A percentile compares a stretch with the other conserved stretches of the same genome.
These are phyloP conservation scores for Saccostrea glomerata DNA, from an alignment of 1,140 invertebrate genomes.

Conservation along the genomic window DNA sequence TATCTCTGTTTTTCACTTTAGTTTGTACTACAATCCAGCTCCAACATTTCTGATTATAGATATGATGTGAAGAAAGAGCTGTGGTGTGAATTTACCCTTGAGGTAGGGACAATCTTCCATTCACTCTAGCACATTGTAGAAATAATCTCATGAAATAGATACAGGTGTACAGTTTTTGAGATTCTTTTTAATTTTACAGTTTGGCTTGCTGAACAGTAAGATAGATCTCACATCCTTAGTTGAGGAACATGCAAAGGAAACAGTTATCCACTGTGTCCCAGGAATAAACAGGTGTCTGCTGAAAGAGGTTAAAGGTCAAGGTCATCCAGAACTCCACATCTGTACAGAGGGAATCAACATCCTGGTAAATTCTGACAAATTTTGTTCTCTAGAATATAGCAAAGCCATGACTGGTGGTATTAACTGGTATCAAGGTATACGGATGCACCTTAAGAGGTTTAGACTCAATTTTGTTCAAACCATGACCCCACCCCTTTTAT, in stretches of 20 bases:
- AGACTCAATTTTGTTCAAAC: too few relatives aligned
- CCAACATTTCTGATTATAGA: constrained; percentile 84
- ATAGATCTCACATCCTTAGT: constrained; percentile 90
- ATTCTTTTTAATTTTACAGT: constrained; percentile 73
- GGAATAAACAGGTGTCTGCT: constrained; percentile 91
- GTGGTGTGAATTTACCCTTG: constrained; percentile 88
- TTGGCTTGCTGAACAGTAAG: constrained; percentile 80
- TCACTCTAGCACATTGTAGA: too few relatives aligned
- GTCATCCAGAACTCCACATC: constrained; percentile 81
- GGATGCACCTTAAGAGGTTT: too few relatives aligned
- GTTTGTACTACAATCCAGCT: constrained; percentile 60
- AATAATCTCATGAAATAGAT: too few relatives aligned
- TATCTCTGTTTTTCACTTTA: constrained; percentile 49
- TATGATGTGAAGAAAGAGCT: constrained; percentile 85
- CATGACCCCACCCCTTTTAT: too few relatives aligned
- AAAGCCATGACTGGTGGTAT: too few relatives aligned
- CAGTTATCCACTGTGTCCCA: constrained; percentile 89
- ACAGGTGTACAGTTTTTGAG: too few relatives aligned
- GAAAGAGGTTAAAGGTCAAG: constrained; percentile 71
- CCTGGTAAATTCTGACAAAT: constrained; percentile 77
- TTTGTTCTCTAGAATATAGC: too few relatives aligned
- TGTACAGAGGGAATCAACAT: constrained; percentile 98
- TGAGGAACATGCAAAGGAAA: constrained; percentile 85
- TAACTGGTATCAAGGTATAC: too few relatives aligned
- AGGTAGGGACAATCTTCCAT: constrained; percentile 78